Conservation (phyloP, 2,888 invertebrate genomes). For the Brachypalpus laphriformis region DNA sequence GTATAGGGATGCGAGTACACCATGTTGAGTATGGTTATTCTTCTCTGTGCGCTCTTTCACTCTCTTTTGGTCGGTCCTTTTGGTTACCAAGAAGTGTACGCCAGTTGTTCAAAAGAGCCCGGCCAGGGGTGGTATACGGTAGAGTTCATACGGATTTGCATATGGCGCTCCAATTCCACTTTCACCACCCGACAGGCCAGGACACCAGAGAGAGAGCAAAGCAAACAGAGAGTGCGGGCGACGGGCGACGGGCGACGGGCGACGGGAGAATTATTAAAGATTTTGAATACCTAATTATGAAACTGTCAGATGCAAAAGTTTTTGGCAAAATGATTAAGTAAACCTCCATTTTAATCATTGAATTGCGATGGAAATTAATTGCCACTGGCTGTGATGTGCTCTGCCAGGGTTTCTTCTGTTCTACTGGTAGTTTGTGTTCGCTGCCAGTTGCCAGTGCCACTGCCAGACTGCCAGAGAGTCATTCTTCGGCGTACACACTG, state of each 20-base stretch:
- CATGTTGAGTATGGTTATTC: constrained; percentile 47
- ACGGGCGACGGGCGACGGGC: constrained; percentile 2
- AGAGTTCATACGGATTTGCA: constrained; percentile 34
- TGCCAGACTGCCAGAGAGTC: constrained; percentile 68
- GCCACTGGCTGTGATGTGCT: constrained; percentile 73
- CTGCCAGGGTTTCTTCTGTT: constrained; percentile 66
- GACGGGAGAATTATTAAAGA: constrained; percentile 80
- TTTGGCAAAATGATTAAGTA: constrained; percentile 76
- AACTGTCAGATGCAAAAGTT: constrained; percentile 83
- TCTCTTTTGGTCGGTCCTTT: constrained; percentile 24
- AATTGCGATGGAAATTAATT: constrained; percentile 75
- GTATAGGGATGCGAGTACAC: constrained; percentile 26
- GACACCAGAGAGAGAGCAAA: not conserved
- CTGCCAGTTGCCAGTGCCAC: constrained; percentile 38
- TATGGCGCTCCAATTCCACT: constrained; percentile 20
- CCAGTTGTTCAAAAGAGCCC: constrained; percentile 16
- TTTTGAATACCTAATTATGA: constrained; percentile 84
- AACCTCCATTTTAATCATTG: constrained; percentile 74
- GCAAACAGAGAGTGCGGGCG: constrained; percentile 1
- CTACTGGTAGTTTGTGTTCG: constrained; percentile 58
- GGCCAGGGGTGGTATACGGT: not conserved
- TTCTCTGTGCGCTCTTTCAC: constrained; percentile 26
- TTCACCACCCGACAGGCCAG: no score
- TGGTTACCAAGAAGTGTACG: not conserved
- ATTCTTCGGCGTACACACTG: constrained; percentile 36